Evolutionary conservation across 2,113 vertebrate genomes (phyloP).

Genomic region (Sardina pilchardus): DNA sequence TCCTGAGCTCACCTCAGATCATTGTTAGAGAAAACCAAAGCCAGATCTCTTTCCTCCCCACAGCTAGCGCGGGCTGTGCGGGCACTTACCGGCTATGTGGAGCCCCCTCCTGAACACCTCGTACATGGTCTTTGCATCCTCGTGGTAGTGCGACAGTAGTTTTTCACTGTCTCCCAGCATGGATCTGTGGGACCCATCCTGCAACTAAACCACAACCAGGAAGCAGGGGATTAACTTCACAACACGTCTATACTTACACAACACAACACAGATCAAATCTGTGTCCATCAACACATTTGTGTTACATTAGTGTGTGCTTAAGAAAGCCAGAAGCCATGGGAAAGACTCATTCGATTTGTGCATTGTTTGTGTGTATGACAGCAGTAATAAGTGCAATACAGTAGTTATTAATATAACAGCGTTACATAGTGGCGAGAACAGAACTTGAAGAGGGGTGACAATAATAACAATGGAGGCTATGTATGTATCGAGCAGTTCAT

Average conservation of each 20-base stretch:
- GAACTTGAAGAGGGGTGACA: neutral
- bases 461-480: neutral
- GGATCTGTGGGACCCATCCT: constrained; percentile 81
- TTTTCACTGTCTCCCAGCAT: constrained; percentile 82
- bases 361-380: neutral
- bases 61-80: too few species aligned
- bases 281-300: too few species aligned
- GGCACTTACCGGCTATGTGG: constrained; percentile 85
- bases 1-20: neutral
- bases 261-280: too few species aligned
- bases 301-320: too few species aligned
- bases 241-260: neutral
- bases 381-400: too few species aligned
- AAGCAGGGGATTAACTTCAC: neutral
- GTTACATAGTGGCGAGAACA: neutral
- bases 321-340: too few species aligned
- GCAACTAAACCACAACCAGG: constrained; percentile 56
- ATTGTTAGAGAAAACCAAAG: neutral
- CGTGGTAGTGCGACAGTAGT: constrained; percentile 89
- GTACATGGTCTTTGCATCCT: constrained; percentile 93
- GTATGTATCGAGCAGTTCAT: neutral
- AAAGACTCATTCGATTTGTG: neutral
- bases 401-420: too few species aligned
- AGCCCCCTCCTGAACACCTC: constrained; percentile 93
- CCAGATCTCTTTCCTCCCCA: too few species aligned